phyloP scores from a whole-genome alignment of 2,888 invertebrate genomes.

The Noctua janthe region DNA sequence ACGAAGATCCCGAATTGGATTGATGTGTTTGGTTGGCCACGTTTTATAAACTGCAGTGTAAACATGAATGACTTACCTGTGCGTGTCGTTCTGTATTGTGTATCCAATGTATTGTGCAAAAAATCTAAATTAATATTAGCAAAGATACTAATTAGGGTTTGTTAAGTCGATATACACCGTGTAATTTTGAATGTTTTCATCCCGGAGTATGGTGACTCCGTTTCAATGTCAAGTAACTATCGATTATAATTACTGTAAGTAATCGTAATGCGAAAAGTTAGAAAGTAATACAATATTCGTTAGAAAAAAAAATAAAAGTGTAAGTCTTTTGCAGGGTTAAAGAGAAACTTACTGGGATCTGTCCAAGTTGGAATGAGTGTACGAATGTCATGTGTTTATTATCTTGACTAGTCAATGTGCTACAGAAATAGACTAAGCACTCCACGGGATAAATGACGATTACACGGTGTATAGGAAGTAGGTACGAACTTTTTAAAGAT shows the following conservation, averaged over 20 bases:
- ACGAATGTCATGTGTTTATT: neutral
- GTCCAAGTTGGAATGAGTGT: conserved; percentile 24
- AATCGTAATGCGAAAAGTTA: conserved; percentile 18
- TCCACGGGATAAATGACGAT: conserved; percentile 28
- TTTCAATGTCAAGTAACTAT: neutral
- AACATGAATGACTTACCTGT: conserved; percentile 76
- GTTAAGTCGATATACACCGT: conserved; percentile 24
- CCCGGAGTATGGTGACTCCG: conserved; percentile 11
- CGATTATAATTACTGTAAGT: conserved; percentile 1
- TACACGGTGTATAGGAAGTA: conserved; percentile 23
- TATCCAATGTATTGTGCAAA: conserved; percentile 27
- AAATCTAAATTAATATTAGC: conserved; percentile 4
- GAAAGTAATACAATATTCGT: conserved; percentile 13
- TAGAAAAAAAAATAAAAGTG: conserved; percentile 1
- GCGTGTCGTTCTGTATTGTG: conserved; percentile 57
- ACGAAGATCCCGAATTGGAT: conserved; percentile 85
- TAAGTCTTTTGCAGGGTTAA: neutral
- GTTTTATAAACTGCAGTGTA: conserved; percentile 76
- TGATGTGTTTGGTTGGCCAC: conserved; percentile 80
- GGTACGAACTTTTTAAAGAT: conserved; percentile 7
- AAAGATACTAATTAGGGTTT: conserved; percentile 10
- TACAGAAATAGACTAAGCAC: conserved; percentile 1
- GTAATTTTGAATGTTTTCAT: conserved; percentile 20
- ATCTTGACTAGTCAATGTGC: neutral
- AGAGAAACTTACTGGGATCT: conserved; percentile 26